Base-by-base conservation (phyloP, 2,797 vertebrate genomes). In the Acanthiza pusilla region DNA sequence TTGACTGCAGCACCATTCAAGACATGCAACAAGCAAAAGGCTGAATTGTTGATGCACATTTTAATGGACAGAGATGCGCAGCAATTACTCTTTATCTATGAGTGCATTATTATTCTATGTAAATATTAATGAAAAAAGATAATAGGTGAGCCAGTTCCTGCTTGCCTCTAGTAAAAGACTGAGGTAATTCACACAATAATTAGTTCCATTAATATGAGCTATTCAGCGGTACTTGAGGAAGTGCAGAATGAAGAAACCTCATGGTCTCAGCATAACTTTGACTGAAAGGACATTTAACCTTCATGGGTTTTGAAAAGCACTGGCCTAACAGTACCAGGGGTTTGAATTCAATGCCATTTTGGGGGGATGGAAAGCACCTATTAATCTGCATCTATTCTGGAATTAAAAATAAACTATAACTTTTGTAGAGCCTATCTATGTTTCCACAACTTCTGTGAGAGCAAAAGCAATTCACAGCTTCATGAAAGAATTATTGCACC, bases 281-380 rank as follows among this genome's bases (percentile, higher is more conserved):
- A 48, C 30, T 76, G 63, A 85, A 82, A 88, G 38, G 20, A 76
- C 11, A 15, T 34, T 87, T 89, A 79, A 34, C 23, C 16, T 76
- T 17, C 45, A 82, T 16, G 14, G 36, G 1, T 45, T 79, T 87
- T 70, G 53, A 89, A 92, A 93, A 80, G 7, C 55, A 74, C 13
- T 51, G 23, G 10, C 9, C 51, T 38, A 76, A 57, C 22, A 42
- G 10, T 36, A 73, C 7, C 42, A 53, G 32, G 62, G 22, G 29
- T 74, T 89, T 87, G 68, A 72, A 91, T 66, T 85, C 47, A 75
- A 17, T 54, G 38, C 18, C 10, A 36, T 21, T 79, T 81, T 45
- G 0, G 1, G 0, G 2, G 6, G 14, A 1, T 42, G 16, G 30
- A 34, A 85, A 60, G 11, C 21, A 38, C 23, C 71, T 50, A 60